Evolutionary conservation across 2,888 invertebrate species (phyloP).

Genomic region (Dolomedes plantarius): DNA sequence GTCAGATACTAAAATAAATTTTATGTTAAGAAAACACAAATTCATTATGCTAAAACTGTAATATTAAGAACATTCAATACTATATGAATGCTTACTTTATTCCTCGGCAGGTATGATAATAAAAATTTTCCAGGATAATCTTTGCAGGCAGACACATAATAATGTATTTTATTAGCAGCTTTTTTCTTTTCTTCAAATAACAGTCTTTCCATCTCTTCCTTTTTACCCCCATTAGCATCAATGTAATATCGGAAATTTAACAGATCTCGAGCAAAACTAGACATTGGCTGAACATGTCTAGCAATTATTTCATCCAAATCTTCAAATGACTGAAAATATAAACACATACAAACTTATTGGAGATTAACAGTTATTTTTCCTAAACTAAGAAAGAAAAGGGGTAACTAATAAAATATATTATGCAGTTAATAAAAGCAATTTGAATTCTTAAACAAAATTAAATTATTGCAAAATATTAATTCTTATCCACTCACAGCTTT

Average conservation of each 20-base stretch:
- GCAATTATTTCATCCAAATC: conserved; percentile 99
- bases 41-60: too few relatives aligned
- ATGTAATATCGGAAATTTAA: conserved; percentile 93
- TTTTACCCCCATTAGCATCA: conserved; percentile 85
- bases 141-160: conserved; percentile 88
- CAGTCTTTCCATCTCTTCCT: conserved; percentile 91
- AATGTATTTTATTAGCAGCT: conserved; percentile 91
- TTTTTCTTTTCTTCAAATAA: conserved; percentile 92
- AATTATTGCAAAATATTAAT: too few relatives aligned
- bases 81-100: conserved; percentile 79
- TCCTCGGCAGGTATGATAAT: conserved; percentile 93
- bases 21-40: too few relatives aligned
- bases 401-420: too few relatives aligned
- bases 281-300: conserved; percentile 97
- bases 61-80: too few relatives aligned
- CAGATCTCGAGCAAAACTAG: conserved; percentile 92
- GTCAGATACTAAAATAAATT: too few relatives aligned
- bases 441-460: too few relatives aligned
- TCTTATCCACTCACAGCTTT: too few relatives aligned
- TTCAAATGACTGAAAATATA: conserved; percentile 87
- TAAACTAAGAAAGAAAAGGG: too few relatives aligned
- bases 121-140: conserved; percentile 93
- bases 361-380: too few relatives aligned
- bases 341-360: too few relatives aligned
- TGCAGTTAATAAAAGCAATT: too few relatives aligned